Conservation (phyloP, 2,113 vertebrate genomes). For the Grus americana region DNA sequence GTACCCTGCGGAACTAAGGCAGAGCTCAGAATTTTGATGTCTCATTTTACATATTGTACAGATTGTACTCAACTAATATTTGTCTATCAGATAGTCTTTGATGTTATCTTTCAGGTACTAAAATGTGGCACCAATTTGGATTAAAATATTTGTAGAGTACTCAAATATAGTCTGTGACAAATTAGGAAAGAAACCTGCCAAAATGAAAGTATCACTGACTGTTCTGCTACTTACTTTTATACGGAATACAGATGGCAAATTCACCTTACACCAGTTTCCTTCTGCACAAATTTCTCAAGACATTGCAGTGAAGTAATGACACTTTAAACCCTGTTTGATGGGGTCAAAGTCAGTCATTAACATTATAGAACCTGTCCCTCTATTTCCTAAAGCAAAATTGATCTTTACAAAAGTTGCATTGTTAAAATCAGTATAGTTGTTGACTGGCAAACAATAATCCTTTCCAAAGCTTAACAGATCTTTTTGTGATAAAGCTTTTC, state of each 20-base stretch:
- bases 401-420: background rate
- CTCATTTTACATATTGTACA: background rate
- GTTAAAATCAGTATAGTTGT: background rate
- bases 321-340: background rate
- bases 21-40: background rate
- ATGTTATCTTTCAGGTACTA: background rate
- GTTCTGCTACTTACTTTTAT: background rate
- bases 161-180: background rate
- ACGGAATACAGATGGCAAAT: background rate
- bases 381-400: background rate
- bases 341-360: background rate
- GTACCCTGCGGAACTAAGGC: background rate
- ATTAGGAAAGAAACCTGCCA: background rate
- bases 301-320: background rate
- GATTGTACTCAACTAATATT: background rate
- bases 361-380: background rate
- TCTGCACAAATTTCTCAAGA: background rate
- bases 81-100: background rate
- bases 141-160: background rate
- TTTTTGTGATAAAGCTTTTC: background rate
- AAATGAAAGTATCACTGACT: background rate
- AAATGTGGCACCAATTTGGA: background rate
- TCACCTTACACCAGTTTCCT: background rate
- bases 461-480: background rate
- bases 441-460: background rate